These are phyloP conservation scores for Drosophila mulleri DNA, from an alignment of 2,888 invertebrate genomes.

Conservation along the genomic window DNA sequence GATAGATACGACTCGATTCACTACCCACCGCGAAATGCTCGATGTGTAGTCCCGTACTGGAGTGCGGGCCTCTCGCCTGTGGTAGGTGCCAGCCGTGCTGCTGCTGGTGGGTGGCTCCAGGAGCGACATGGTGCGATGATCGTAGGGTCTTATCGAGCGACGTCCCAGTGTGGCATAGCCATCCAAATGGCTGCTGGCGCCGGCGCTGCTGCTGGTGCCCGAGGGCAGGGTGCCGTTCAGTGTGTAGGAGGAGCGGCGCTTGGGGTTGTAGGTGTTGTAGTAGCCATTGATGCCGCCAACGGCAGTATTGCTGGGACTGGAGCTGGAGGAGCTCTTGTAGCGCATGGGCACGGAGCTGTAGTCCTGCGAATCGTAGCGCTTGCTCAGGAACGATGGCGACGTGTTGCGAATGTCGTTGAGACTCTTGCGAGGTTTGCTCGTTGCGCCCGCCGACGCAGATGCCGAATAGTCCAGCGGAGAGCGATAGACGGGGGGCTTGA, in stretches of 20 bases:
- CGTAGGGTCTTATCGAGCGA: constrained; percentile 82
- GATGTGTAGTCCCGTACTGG: constrained; percentile 78
- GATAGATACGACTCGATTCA: background rate
- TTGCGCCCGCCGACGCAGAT: constrained; percentile 41
- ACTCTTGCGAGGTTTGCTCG: constrained; percentile 81
- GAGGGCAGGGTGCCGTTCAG: constrained; percentile 74
- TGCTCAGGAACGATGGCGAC: constrained; percentile 81
- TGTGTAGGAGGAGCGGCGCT: constrained; percentile 83
- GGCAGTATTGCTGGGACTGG: constrained; percentile 76
- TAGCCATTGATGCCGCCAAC: constrained; percentile 63
- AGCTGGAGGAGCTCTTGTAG: constrained; percentile 73
- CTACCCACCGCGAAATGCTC: constrained; percentile 78
- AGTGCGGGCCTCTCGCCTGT: constrained; percentile 79
- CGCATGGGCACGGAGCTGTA: constrained; percentile 73
- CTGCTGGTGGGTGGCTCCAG: constrained; percentile 77
- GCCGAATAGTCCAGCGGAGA: constrained; percentile 73
- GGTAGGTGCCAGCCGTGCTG: constrained; percentile 60
- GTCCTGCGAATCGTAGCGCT: constrained; percentile 78
- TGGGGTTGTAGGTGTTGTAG: constrained; percentile 84
- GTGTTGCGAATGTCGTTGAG: constrained; percentile 81
- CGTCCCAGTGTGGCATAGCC: constrained; percentile 85
- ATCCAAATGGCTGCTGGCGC: constrained; percentile 73
- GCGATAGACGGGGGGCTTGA: constrained; percentile 83
- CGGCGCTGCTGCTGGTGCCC: constrained; percentile 49
- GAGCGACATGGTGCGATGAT: constrained; percentile 84